Base-by-base conservation (phyloP, 1,140 invertebrate species). In the Condylostylus longicornis region DNA sequence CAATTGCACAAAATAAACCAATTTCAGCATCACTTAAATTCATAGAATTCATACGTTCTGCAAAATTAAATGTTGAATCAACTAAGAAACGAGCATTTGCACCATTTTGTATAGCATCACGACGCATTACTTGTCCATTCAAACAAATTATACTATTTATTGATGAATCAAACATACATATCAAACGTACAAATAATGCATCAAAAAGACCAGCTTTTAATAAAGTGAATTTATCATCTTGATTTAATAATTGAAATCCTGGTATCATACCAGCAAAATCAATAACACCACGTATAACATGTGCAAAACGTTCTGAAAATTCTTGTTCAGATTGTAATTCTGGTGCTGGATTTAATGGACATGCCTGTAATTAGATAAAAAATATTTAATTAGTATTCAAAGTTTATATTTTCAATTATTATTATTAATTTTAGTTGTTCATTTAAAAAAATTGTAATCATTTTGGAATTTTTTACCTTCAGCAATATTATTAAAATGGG, bases 231-330 rank as follows among this genome's bases (percentile, higher is more conserved):
- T 96, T 91, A 59, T 98, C 93, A 51, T 95, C 90, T 64, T 95
- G 88, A 15, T 89, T 79, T 34, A 98, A 72, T 38, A 91, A 69
- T 45, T 82, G 76, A 68, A 98, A 98, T 35, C 93, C 93, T 40
- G 94, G 93, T 46, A 98, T 90, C 44, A 87, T 77, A 57, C 95
- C 95, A 45, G 93, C 93, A 62, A 97, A 98, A 56, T 94, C 89
- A 30, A 98, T 91, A 3, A 97, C 91, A 33, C 90, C 91, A 48
- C 88, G 82, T 49, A 97, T 94, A 23, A 89, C 88, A 41, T 90
- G 88, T 13, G 88, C 89, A 62, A 95, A 93, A 51, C 89, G 71
- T 63, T 91, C 84, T 33, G 84, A 88, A 61, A 91, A 91, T 51
- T 89, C 84, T 59, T 90, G 82, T 56, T 87, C 80, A 46, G 83